phyloP scores from a whole-genome alignment of 2,113 vertebrate genomes.

The Blennius ocellaris region DNA sequence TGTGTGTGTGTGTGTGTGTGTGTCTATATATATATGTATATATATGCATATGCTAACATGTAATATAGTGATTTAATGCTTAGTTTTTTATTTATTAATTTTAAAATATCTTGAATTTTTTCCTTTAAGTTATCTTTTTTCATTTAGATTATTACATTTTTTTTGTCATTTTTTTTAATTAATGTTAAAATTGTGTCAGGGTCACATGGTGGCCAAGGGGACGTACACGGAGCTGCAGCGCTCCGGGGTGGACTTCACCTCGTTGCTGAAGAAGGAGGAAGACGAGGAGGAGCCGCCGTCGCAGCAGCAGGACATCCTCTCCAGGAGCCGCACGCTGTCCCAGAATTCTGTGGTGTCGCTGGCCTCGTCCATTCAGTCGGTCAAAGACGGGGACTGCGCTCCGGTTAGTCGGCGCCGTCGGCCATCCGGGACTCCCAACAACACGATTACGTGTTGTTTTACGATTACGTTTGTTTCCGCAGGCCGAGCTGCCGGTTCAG shows the following conservation, averaged over 20 bases:
- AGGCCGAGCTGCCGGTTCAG: conserved; percentile 82
- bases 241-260: conserved; percentile 94
- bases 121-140: no score
- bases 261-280: conserved; percentile 89
- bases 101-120: no score
- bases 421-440: no score
- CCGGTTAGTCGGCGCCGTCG: conserved; percentile 61
- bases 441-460: no score
- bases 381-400: conserved; percentile 86
- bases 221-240: conserved; percentile 90
- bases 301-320: not conserved
- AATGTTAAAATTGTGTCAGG: conserved; percentile 77
- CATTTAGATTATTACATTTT: no score
- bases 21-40: no score
- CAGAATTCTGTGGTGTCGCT: conserved; percentile 88
- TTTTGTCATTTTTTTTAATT: no score
- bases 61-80: no score
- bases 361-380: conserved; percentile 85
- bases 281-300: conserved; percentile 76
- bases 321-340: conserved; percentile 87
- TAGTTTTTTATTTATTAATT: no score
- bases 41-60: no score
- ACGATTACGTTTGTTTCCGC: not conserved
- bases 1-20: no score
- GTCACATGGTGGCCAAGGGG: conserved; percentile 90